Evolutionary conservation across 2,113 vertebrate species (phyloP).

Genomic region (Urocynchramus pylzowi): DNA sequence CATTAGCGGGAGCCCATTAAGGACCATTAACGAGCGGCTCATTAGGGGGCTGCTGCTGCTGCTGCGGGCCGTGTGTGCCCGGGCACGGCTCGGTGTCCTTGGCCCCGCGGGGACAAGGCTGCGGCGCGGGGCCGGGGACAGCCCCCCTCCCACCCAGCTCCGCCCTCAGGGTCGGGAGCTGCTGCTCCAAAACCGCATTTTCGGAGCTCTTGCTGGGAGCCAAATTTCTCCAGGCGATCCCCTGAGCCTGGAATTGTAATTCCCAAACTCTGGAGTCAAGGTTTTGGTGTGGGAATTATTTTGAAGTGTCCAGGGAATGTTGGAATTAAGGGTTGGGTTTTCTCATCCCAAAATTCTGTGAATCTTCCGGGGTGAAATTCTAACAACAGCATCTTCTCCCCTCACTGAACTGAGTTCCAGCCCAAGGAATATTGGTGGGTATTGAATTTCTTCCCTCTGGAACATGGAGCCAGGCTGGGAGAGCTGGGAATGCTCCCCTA

Average conservation of each 20-base stretch:
- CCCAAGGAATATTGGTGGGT: rapidly evolving
- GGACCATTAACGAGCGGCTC: neutral
- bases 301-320: rapidly evolving
- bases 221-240: neutral
- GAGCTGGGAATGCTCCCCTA: neutral
- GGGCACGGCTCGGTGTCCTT: too few species aligned
- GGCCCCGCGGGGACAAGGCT: too few species aligned
- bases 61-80: neutral
- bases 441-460: neutral
- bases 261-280: rapidly evolving
- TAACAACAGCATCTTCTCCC: neutral
- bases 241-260: rapidly evolving
- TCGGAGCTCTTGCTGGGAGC: neutral
- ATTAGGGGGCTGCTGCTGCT: neutral
- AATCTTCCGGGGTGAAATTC: neutral
- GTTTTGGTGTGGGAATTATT: neutral
- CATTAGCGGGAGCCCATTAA: neutral
- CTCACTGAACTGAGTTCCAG: neutral
- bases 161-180: rapidly evolving
- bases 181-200: neutral
- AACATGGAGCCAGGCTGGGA: neutral
- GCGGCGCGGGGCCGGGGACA: too few species aligned
- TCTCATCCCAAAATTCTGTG: rapidly evolving
- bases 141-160: too few species aligned
- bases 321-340: neutral